Conservation (phyloP, 2,797 vertebrate genomes). For the Mormyrus proboscirostris region DNA sequence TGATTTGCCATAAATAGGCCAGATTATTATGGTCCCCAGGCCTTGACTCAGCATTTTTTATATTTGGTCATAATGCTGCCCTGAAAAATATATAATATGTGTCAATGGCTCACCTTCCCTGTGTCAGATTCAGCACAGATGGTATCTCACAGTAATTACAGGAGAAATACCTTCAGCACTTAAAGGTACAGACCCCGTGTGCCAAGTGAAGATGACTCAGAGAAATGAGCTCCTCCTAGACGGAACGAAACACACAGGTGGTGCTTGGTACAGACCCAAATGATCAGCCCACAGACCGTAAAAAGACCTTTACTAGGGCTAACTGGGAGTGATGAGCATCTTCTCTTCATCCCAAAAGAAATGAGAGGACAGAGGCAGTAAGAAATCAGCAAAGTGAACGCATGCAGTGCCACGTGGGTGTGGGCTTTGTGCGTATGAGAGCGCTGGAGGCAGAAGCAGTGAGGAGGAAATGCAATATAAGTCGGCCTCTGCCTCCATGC, state of each 20-base stretch:
- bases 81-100: not conserved
- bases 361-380: not conserved
- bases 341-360: not conserved
- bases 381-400: not conserved
- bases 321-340: not conserved
- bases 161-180: not conserved
- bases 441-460: not conserved
- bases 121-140: not conserved
- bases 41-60: not conserved
- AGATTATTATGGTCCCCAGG: not conserved
- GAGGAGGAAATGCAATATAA: not conserved
- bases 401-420: not conserved
- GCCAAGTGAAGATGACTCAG: not conserved
- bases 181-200: not conserved
- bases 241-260: not conserved
- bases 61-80: not conserved
- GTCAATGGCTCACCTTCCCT: not conserved
- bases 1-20: not conserved
- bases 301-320: not conserved
- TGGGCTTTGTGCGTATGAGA: not conserved
- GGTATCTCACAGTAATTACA: not conserved
- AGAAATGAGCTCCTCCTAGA: not conserved
- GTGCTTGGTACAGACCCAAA: not conserved
- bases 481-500: not conserved
- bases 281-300: not conserved